Base-by-base conservation (phyloP, 2,888 invertebrate genomes). In the Autographa pulchrina region DNA sequence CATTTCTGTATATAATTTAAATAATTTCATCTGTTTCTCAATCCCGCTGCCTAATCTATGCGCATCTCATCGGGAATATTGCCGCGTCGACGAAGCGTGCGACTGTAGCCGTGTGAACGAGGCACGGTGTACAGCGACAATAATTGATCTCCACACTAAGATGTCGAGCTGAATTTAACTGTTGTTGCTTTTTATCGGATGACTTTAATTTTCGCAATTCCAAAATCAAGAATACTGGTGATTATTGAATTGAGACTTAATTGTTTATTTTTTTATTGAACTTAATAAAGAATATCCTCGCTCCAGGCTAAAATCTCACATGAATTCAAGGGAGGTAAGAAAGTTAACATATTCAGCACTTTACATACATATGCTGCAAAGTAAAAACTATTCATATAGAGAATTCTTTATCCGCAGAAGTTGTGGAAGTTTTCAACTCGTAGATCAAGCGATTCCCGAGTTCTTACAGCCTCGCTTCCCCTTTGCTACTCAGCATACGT, bases 91-190 rank as follows among this genome's bases (percentile, higher is more conserved):
- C 56, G 31, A 25, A 61, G 65, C 62, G 52, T 67, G 56, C 65
- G 62, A 61, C 63, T 43, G 43, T 4, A 43, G 14, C 16, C 58
- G 43, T 62, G 11, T 63, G 32, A 48, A 31, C 31, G 43, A 41
- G 70, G 56, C 20, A 70, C 70, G 64, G 48, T 58, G 5, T 38
- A 59, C 14, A 14, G 31, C 61, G 48, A 52, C 76, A 70, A 77
- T 65, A 70, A 77, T 65, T 76, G 71, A 77, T 68, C 70, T 75
- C 56, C 13, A 48, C 59, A 38, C 18, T 77, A 67, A 70, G 70
- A 38, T 11, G 11, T 38, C 38, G 8, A 2, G 1, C 38, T 38
- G 38, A 38, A 38, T 8, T 8, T 38, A 38, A 38, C 38, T 38
- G 2, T 66, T 65, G 64, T 67, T 48, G 52, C 16, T 63, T 41